A percentile compares a stretch with the other conserved stretches of the same genome.
phyloP scores from a whole-genome alignment of 2,888 invertebrate genomes.

The Sepiola atlantica region DNA sequence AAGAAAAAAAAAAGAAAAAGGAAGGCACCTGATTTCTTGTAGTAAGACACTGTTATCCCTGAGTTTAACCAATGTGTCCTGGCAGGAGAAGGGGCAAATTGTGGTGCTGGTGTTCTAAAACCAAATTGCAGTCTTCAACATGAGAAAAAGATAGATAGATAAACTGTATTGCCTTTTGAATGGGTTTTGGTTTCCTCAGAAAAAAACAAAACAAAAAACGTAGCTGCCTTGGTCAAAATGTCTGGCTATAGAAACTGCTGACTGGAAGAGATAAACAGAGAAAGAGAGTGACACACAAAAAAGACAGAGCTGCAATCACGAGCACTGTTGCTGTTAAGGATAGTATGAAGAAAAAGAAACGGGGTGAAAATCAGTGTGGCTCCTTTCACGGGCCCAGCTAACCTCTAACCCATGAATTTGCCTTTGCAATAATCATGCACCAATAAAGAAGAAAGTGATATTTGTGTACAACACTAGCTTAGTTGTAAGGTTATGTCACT shows the following conservation, averaged over 20 bases:
- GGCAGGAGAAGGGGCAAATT: slow-evolving; percentile 22
- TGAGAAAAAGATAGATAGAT: neutral
- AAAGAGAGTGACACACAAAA: neutral
- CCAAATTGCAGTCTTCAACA: slow-evolving; percentile 20
- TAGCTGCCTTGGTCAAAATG: slow-evolving; percentile 22
- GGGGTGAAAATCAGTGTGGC: neutral
- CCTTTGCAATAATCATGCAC: neutral
- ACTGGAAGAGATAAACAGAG: slow-evolving; percentile 4
- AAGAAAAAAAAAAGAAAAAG: neutral
- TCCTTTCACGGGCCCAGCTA: slow-evolving; percentile 32
- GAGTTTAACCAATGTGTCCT: slow-evolving; percentile 32
- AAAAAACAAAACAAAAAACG: neutral
- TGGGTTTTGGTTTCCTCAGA: slow-evolving; percentile 32
- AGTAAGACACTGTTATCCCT: slow-evolving; percentile 32
- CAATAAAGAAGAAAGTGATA: neutral
- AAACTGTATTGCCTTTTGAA: neutral
- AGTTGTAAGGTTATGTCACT: neutral
- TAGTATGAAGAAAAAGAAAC: neutral
- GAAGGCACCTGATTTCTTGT: slow-evolving; percentile 32
- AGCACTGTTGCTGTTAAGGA: neutral
- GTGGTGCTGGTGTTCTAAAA: slow-evolving; percentile 22
- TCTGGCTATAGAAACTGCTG: slow-evolving; percentile 1
- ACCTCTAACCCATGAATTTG: slow-evolving; percentile 9
- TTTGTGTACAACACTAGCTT: neutral
- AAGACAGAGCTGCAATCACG: neutral